Conservation (phyloP, 2,797 vertebrate species). For the Alectoris magna region DNA sequence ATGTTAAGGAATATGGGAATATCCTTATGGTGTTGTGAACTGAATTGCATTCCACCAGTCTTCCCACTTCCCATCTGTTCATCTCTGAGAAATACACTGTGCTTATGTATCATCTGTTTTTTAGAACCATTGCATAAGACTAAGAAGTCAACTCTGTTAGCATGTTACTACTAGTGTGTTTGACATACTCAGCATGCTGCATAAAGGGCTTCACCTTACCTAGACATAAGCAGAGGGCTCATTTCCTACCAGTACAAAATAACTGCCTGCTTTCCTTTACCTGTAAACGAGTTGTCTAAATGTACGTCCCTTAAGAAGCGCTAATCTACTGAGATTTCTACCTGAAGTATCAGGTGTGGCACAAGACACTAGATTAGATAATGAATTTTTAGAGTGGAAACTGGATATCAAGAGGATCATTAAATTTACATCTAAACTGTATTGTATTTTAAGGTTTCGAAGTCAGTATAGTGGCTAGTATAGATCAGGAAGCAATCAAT, state of each 20-base stretch:
- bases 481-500: not conserved
- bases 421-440: not conserved
- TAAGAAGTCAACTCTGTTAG: not conserved
- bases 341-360: not conserved
- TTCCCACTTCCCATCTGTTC: not conserved
- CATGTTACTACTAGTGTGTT: not conserved
- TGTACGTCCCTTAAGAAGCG: not conserved
- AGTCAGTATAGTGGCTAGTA: not conserved
- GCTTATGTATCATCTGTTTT: not conserved
- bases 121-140: not conserved
- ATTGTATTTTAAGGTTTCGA: not conserved
- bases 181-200: not conserved
- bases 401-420: not conserved
- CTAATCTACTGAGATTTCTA: not conserved
- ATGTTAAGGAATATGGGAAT: not conserved
- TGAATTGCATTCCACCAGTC: not conserved
- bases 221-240: not conserved
- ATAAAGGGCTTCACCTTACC: not conserved
- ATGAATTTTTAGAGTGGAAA: not conserved
- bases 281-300: not conserved
- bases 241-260: not conserved
- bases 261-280: not conserved
- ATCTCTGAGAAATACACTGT: not conserved
- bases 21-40: not conserved
- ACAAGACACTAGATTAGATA: not conserved